Conservation (phyloP, 2,888 invertebrate species). For the Drosophila prolongata region DNA sequence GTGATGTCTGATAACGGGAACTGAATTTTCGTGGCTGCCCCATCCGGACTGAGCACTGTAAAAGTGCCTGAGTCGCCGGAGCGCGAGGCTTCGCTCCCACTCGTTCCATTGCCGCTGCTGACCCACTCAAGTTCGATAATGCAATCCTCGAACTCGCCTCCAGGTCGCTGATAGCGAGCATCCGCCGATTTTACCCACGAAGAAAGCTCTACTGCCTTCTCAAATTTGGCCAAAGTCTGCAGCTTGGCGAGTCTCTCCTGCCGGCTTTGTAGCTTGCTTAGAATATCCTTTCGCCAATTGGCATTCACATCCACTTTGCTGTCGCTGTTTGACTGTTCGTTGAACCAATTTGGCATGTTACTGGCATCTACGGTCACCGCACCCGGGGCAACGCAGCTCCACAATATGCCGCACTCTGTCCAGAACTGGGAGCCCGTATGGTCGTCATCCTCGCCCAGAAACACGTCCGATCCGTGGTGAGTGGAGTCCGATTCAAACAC, state of each 20-base stretch:
- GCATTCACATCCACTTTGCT: slow-evolving; percentile 88
- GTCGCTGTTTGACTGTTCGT: slow-evolving; percentile 85
- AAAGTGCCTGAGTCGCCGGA: slow-evolving; percentile 87
- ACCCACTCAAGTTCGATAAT: slow-evolving; percentile 93
- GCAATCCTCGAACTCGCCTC: slow-evolving; percentile 89
- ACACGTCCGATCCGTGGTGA: slow-evolving; percentile 90
- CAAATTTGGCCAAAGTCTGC: slow-evolving; percentile 87
- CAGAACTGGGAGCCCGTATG: slow-evolving; percentile 88
- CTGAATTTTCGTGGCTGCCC: slow-evolving; percentile 89
- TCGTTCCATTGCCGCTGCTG: slow-evolving; percentile 85
- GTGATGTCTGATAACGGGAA: slow-evolving; percentile 91
- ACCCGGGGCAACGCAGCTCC: slow-evolving; percentile 93
- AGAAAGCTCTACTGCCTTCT: slow-evolving; percentile 92
- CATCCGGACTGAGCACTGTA: slow-evolving; percentile 91
- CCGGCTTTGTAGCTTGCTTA: slow-evolving; percentile 88
- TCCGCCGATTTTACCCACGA: slow-evolving; percentile 95
- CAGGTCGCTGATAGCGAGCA: slow-evolving; percentile 88
- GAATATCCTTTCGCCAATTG: slow-evolving; percentile 90
- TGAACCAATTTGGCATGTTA: slow-evolving; percentile 92
- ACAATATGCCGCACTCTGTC: slow-evolving; percentile 92
- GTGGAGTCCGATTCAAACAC: slow-evolving; percentile 90
- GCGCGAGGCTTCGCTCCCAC: slow-evolving; percentile 86
- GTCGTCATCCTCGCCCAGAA: slow-evolving; percentile 90
- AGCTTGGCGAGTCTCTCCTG: slow-evolving; percentile 84
- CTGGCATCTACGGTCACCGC: slow-evolving; percentile 91